A percentile compares a stretch with the other conserved stretches of the same genome.
Evolutionary conservation across 2,797 vertebrate genomes (phyloP).

Genomic region (Xiphorhynchus erythropygius): DNA sequence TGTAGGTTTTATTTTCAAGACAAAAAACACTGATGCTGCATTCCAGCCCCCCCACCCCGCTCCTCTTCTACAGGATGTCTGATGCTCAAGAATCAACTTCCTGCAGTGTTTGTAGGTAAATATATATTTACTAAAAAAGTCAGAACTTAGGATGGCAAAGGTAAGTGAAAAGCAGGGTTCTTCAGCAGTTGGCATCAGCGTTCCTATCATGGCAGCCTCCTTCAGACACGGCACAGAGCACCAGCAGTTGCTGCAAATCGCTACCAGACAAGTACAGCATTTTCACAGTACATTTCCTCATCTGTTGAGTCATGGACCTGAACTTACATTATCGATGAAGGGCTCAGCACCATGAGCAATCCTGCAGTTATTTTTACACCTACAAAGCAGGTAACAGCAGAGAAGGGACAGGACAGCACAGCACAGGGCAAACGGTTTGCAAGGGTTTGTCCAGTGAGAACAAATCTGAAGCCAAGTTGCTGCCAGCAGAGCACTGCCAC

Average conservation of each 20-base stretch:
- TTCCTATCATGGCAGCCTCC: constrained; percentile 60
- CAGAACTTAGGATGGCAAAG: constrained; percentile 62
- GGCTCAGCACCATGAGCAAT: constrained; percentile 47
- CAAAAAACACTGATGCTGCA: constrained; percentile 57
- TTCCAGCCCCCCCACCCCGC: neutral
- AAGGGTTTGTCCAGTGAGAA: constrained; percentile 15
- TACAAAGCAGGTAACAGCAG: constrained; percentile 60
- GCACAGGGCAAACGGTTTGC: constrained; percentile 34
- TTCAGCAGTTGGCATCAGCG: constrained; percentile 52
- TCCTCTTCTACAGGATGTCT: constrained; percentile 59
- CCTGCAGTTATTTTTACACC: constrained; percentile 36
- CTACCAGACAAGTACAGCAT: constrained; percentile 23
- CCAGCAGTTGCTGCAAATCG: constrained; percentile 42
- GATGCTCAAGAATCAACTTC: constrained; percentile 57
- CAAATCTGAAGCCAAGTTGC: neutral
- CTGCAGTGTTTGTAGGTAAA: neutral
- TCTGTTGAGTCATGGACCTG: constrained; percentile 2
- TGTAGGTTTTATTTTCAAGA: constrained; percentile 75
- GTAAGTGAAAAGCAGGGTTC: constrained; percentile 63
- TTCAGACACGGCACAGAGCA: constrained; percentile 63
- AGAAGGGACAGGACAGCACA: constrained; percentile 30
- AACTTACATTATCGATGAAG: constrained; percentile 3
- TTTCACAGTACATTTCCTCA: constrained; percentile 59
- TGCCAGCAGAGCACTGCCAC: constrained; percentile 8
- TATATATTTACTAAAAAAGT: neutral